phyloP scores from a whole-genome alignment of 1,140 invertebrate species.

The Drosophila triauraria region DNA sequence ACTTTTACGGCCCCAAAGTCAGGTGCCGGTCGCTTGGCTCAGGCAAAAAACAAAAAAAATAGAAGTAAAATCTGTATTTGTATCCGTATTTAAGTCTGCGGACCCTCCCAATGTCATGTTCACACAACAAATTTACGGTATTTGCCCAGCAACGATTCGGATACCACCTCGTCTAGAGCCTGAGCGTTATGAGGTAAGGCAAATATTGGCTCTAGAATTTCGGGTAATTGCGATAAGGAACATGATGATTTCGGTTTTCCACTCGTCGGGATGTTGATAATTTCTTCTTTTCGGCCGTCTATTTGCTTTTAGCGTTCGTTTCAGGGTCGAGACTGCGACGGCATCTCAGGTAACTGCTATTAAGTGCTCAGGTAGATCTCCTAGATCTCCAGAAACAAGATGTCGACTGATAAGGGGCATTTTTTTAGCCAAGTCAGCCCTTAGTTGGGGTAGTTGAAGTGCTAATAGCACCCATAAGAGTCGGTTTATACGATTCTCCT shows the following conservation, averaged over 20 bases:
- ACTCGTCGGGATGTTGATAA: slow-evolving; percentile 19
- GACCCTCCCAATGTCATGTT: slow-evolving; percentile 24
- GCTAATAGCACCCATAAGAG: slow-evolving; percentile 5
- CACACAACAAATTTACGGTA: slow-evolving; percentile 52
- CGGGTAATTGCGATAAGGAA: slow-evolving; percentile 43
- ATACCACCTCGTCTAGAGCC: slow-evolving; percentile 6
- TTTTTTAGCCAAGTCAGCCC: slow-evolving; percentile 6
- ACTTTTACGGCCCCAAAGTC: slow-evolving; percentile 32
- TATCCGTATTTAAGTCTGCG: slow-evolving; percentile 24
- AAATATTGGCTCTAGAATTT: slow-evolving; percentile 44
- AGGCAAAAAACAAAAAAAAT: neutral
- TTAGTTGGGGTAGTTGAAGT: neutral
- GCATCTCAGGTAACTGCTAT: slow-evolving; percentile 28
- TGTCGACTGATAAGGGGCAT: slow-evolving; percentile 20
- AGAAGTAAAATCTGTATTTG: neutral
- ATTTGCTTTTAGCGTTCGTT: slow-evolving; percentile 18
- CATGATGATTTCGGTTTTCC: slow-evolving; percentile 24
- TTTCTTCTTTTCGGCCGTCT: slow-evolving; percentile 18
- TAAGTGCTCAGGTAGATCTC: slow-evolving; percentile 31
- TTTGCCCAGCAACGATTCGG: slow-evolving; percentile 33
- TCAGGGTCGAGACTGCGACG: slow-evolving; percentile 21
- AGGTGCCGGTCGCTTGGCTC: slow-evolving; percentile 25
- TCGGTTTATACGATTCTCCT: neutral
- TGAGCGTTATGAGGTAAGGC: slow-evolving; percentile 14
- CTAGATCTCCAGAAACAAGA: neutral